phyloP scores from a whole-genome alignment of 2,113 vertebrate species.

The Chaetops frenatus region DNA sequence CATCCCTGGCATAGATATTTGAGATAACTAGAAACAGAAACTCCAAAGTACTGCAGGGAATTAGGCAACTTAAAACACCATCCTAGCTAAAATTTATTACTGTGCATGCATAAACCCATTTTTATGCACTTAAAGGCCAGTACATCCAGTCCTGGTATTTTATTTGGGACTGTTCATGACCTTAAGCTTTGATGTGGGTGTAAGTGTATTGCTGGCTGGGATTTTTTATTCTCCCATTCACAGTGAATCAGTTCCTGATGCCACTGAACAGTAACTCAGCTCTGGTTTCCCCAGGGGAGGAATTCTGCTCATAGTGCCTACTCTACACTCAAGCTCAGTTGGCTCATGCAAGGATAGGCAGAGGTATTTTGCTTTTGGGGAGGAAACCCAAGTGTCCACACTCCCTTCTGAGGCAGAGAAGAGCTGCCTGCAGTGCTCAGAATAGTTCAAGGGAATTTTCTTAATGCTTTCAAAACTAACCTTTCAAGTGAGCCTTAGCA shows the following conservation, averaged over 20 bases:
- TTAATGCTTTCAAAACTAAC: conserved; percentile 2
- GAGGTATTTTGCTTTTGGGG: neutral
- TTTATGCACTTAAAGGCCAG: neutral
- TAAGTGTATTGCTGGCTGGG: neutral
- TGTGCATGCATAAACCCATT: neutral
- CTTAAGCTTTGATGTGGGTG: neutral
- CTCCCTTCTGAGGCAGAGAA: neutral
- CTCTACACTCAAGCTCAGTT: neutral
- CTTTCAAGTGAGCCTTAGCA: neutral
- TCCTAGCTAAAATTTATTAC: neutral
- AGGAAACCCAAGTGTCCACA: neutral
- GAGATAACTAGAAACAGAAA: neutral
- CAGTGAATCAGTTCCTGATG: conserved; percentile 32
- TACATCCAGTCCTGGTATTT: neutral
- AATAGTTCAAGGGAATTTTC: conserved; percentile 7
- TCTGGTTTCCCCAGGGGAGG: neutral
- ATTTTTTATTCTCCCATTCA: neutral
- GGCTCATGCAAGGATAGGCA: neutral
- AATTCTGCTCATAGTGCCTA: neutral
- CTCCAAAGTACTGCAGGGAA: neutral
- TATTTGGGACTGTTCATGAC: neutral
- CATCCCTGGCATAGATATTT: neutral
- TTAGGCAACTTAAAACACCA: neutral
- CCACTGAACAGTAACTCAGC: conserved; percentile 28
- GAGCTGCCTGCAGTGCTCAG: neutral